A percentile compares a stretch with the other conserved stretches of the same genome.
Conservation (phyloP, 2,113 vertebrate species). For the Alouatta palliata region DNA sequence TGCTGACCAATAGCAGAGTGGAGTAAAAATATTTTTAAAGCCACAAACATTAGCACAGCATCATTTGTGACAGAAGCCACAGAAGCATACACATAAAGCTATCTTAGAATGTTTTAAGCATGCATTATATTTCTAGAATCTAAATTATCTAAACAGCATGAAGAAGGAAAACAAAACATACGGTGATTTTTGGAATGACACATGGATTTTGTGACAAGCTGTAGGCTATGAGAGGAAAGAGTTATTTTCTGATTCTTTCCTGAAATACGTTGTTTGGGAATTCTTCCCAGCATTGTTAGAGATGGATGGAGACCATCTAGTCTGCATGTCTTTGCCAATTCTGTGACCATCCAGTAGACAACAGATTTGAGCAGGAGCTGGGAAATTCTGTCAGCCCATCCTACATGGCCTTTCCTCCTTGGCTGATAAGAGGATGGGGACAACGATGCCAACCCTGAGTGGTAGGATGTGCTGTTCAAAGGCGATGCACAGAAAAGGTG, state of each 20-base stretch:
- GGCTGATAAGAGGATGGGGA: not conserved
- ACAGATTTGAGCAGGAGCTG: not conserved
- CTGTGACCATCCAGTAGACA: not conserved
- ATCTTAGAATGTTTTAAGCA: not conserved
- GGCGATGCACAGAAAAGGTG: not conserved
- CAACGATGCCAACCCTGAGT: not conserved
- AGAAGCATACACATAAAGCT: not conserved
- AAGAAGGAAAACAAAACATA: slow-evolving; percentile 17
- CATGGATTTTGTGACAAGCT: not conserved
- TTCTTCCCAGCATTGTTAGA: not conserved
- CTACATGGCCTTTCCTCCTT: not conserved
- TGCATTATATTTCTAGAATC: not conserved
- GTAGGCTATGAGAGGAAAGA: slow-evolving; percentile 4
- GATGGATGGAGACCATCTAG: fast-evolving
- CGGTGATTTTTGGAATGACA: slow-evolving; percentile 27
- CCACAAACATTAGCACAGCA: not conserved
- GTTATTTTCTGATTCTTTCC: not conserved
- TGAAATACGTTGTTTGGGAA: not conserved
- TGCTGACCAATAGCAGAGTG: not conserved
- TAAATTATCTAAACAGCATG: not conserved
- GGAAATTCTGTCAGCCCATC: slow-evolving; percentile 12
- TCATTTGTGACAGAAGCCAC: slow-evolving; percentile 5
- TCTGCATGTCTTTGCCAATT: not conserved
- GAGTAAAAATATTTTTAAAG: slow-evolving; percentile 35
- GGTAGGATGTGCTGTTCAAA: not conserved